Evolutionary conservation across 2,888 invertebrate genomes (phyloP).

Genomic region (Yponomeuta malinellus): DNA sequence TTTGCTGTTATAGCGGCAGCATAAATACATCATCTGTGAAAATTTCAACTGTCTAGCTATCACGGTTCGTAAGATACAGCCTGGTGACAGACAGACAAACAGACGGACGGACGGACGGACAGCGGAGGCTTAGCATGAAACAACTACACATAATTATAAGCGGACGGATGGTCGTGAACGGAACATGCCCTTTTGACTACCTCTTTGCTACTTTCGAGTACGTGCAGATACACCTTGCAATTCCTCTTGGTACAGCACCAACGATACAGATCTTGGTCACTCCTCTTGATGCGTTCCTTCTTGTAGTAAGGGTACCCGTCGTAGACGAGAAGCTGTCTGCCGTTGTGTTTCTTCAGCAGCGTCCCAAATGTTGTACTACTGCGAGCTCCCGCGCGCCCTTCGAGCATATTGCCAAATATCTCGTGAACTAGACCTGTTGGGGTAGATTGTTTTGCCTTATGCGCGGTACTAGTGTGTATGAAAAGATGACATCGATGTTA

Average conservation of each 20-base stretch:
- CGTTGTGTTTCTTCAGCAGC: not conserved
- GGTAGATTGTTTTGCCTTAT: not conserved
- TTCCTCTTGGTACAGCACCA: conserved; percentile 9
- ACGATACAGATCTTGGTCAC: not conserved
- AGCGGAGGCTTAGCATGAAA: too few relatives aligned
- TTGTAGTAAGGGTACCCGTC: conserved; percentile 4
- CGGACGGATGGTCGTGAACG: not conserved
- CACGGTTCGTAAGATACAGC: too few relatives aligned
- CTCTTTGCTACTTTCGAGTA: not conserved
- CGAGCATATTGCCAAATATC: not conserved
- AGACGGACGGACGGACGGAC: too few relatives aligned
- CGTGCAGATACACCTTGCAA: not conserved
- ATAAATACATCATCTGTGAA: too few relatives aligned
- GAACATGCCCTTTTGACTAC: not conserved
- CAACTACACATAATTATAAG: not conserved
- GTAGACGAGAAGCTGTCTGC: not conserved
- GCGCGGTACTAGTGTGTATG: not conserved
- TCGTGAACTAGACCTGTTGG: not conserved
- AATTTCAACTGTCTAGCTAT: too few relatives aligned
- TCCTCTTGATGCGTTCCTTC: not conserved
- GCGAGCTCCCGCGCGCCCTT: not conserved
- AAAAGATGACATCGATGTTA: not conserved
- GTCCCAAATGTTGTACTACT: not conserved
- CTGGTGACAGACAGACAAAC: too few relatives aligned
- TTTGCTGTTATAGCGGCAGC: too few relatives aligned